Evolutionary conservation across 35 echinoderm and acorn worm genomes (phyloP), one percentile per base, ranked within the genome.

Genomic region (Apostichopus japonicus): DNA sequence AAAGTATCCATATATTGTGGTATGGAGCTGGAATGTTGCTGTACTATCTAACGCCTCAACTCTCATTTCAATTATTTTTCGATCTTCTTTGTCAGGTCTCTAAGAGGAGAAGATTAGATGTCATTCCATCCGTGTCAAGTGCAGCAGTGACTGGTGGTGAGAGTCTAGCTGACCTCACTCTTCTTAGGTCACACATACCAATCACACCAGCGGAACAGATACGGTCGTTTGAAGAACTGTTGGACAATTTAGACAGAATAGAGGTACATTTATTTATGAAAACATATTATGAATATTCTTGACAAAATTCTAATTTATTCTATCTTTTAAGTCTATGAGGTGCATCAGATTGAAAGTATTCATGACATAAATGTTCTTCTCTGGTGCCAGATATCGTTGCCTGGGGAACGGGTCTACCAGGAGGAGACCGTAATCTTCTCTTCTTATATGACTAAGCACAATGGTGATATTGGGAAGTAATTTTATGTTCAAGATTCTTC

Each of bases 161-260:
- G 11, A 82, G 88, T 8, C 71, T 72, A 52, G 77, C 56, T 44
- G 86, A 81, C 25, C 27, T 92, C 17, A 65, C 54, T 17, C 56
- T 86, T 5, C 51, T 65, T 5, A 86, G 75, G 67, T 67, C 80
- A 24, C 70, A 76, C 24, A 9, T 72, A 23, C 33, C 72, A 19
- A 95, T 77, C 78, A 91, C 94, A 8, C 95, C 95, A 22, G 11
- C 95, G 54, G 93, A 93, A 54, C 95, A 99, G 72, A 95, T 99
- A 72, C 93, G 86, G 55, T 95, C 97, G 3, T 99, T 96, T 95
- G 88, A 99, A 54, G 92, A 99, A 15, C 77, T 99, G 11, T 53
- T 96, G 22, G 33, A 88, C 56, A 99, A 95, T 78, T 51, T 99
- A 54, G 95, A 99, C 8, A 94, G 95, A 70, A 25, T 99, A 10